A percentile compares a stretch with the other conserved stretches of the same genome.
Evolutionary conservation across 2,113 vertebrate species (phyloP).

Genomic region (Corythornis vintsioides): DNA sequence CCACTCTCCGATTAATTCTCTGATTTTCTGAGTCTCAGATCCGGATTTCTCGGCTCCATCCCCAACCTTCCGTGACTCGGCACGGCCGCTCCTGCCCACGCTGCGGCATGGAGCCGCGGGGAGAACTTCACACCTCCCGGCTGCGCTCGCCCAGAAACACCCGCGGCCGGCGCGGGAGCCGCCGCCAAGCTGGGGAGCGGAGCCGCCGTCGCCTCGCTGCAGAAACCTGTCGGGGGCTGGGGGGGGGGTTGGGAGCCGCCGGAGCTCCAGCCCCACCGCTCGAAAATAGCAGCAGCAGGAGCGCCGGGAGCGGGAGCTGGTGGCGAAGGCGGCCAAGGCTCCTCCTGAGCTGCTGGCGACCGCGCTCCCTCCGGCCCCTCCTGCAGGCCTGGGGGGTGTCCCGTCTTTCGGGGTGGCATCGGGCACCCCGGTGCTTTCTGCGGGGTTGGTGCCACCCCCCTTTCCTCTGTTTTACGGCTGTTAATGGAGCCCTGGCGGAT

Average conservation of each 20-base stretch:
- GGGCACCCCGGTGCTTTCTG: background rate
- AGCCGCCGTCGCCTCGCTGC: background rate
- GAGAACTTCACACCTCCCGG: constrained; percentile 3
- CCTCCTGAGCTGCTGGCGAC: constrained; percentile 47
- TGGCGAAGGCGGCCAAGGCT: constrained; percentile 11
- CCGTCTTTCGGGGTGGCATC: background rate
- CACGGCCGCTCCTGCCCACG: background rate
- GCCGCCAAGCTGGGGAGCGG: constrained; percentile 11
- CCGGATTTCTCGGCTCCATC: background rate
- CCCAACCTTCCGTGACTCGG: background rate
- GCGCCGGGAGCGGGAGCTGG: background rate
- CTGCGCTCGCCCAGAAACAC: constrained; percentile 5
- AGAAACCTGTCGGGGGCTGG: constrained; percentile 3
- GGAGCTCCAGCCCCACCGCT: too few species aligned
- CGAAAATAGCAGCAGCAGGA: too few species aligned
- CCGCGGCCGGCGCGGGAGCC: background rate
- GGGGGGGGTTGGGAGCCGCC: background rate
- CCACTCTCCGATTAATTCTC: too few species aligned
- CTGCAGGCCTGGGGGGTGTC: background rate
- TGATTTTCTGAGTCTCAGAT: too few species aligned
- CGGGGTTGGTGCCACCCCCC: too few species aligned
- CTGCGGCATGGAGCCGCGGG: background rate
- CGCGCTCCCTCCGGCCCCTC: background rate
- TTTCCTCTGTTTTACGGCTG: background rate
- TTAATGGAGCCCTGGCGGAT: background rate